A percentile compares a stretch with the other conserved stretches of the same genome.
phyloP scores from a whole-genome alignment of 2,113 vertebrate species.

The Silurus glanis region DNA sequence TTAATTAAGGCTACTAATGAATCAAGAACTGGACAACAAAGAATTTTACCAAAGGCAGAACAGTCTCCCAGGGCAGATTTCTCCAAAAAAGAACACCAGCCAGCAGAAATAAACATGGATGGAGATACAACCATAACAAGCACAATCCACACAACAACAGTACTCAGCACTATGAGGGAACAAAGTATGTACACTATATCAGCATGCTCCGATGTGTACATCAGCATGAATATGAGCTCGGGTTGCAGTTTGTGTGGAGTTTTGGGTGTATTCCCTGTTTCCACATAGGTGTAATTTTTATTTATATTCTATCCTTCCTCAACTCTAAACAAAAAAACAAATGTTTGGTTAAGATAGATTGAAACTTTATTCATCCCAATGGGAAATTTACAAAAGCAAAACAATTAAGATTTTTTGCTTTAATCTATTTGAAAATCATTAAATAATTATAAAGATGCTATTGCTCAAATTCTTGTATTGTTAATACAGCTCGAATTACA shows the following conservation, averaged over 20 bases:
- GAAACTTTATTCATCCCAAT: too few species aligned
- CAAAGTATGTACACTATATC: conserved; percentile 11
- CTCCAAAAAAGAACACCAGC: conserved; percentile 45
- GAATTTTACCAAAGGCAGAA: conserved; percentile 24
- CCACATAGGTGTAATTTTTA: neutral
- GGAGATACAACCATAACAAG: conserved; percentile 72
- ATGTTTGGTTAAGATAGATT: neutral
- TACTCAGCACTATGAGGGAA: conserved; percentile 71
- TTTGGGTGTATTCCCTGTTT: neutral
- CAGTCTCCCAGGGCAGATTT: conserved; percentile 15
- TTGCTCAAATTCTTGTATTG: neutral
- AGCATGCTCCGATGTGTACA: neutral
- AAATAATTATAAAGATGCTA: neutral
- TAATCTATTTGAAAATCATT: neutral
- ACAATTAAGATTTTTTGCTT: neutral
- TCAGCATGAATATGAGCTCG: neutral
- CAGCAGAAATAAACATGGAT: conserved; percentile 50
- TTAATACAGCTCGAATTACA: neutral
- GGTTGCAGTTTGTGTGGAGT: neutral
- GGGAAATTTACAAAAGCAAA: neutral
- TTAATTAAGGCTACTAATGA: conserved; percentile 49
- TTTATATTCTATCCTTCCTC: neutral
- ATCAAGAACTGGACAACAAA: conserved; percentile 22
- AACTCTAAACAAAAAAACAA: neutral
- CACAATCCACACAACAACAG: conserved; percentile 79